Evolutionary conservation across 1,140 invertebrate species (phyloP).

Genomic region (Uloborus diversus): DNA sequence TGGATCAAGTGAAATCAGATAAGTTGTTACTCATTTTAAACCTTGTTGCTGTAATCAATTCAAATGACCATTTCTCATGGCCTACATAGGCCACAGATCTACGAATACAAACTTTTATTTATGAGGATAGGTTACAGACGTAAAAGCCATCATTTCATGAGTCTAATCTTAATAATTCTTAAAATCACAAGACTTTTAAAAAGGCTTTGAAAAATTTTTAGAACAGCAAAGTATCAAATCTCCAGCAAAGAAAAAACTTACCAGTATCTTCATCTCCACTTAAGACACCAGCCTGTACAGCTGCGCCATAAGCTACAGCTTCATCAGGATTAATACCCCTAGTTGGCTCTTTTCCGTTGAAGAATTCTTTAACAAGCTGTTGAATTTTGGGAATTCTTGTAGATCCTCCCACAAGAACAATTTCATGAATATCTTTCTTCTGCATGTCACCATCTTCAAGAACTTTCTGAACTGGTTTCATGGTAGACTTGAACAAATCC

Average conservation of each 20-base stretch:
- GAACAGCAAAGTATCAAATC: too few species aligned
- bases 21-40: too few species aligned
- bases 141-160: too few species aligned
- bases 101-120: too few species aligned
- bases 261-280: constrained; percentile 69
- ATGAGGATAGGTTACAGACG: too few species aligned
- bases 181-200: too few species aligned
- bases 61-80: too few species aligned
- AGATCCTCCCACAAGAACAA: constrained; percentile 98
- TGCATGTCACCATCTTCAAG: constrained; percentile 99
- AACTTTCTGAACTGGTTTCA: constrained; percentile 98
- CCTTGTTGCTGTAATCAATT: too few species aligned
- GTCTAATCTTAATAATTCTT: too few species aligned
- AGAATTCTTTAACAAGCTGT: constrained; percentile 98
- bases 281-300: constrained; percentile 92
- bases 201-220: too few species aligned
- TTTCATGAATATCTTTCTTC: constrained; percentile 98
- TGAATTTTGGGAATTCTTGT: constrained; percentile 99
- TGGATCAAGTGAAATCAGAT: too few species aligned
- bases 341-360: constrained; percentile 96
- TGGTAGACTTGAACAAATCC: constrained; percentile 96
- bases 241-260: constrained; percentile 25
- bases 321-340: constrained; percentile 99
- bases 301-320: constrained; percentile 97
- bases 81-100: too few species aligned